Conservation (phyloP, 2,888 invertebrate genomes). For the Andrena trimmerana region DNA sequence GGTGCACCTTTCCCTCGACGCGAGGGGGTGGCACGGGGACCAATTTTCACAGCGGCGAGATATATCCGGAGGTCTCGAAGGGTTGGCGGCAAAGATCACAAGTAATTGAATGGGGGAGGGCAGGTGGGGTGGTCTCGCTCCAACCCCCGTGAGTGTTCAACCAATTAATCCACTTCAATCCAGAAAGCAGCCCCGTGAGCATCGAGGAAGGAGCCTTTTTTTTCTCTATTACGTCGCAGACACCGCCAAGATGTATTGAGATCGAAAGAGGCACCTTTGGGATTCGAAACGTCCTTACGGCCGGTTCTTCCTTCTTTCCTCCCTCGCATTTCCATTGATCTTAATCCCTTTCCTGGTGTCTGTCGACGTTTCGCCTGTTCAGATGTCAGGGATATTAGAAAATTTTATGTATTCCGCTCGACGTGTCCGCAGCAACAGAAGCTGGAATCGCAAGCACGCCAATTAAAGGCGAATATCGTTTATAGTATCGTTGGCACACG, state of each 20-base stretch:
- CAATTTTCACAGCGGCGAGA: slow-evolving; percentile 74
- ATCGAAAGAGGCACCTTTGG: slow-evolving; percentile 75
- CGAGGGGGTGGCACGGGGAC: slow-evolving; percentile 57
- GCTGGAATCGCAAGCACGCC: slow-evolving; percentile 19
- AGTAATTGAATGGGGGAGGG: slow-evolving; percentile 77
- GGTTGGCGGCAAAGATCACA: slow-evolving; percentile 81
- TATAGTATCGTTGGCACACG: slow-evolving; percentile 8
- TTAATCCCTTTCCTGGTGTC: slow-evolving; percentile 17
- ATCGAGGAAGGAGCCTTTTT: slow-evolving; percentile 72
- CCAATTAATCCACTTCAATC: slow-evolving; percentile 84
- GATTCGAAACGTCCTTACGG: slow-evolving; percentile 57
- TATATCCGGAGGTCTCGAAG: slow-evolving; percentile 75
- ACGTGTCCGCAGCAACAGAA: not conserved
- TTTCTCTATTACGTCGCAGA: slow-evolving; percentile 70
- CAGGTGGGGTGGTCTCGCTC: slow-evolving; percentile 66
- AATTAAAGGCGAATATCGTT: slow-evolving; percentile 25
- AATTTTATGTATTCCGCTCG: slow-evolving; percentile 5
- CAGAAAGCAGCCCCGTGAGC: slow-evolving; percentile 77
- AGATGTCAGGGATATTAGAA: not conserved
- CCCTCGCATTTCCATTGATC: slow-evolving; percentile 34
- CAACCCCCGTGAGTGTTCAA: slow-evolving; percentile 82
- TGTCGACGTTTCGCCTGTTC: slow-evolving; percentile 2
- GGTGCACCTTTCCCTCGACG: slow-evolving; percentile 62
- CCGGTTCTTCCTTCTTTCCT: slow-evolving; percentile 27
- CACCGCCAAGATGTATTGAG: slow-evolving; percentile 80